These are phyloP conservation scores for Tautogolabrus adspersus DNA, from an alignment of 2,113 vertebrate genomes.

Conservation along the genomic window DNA sequence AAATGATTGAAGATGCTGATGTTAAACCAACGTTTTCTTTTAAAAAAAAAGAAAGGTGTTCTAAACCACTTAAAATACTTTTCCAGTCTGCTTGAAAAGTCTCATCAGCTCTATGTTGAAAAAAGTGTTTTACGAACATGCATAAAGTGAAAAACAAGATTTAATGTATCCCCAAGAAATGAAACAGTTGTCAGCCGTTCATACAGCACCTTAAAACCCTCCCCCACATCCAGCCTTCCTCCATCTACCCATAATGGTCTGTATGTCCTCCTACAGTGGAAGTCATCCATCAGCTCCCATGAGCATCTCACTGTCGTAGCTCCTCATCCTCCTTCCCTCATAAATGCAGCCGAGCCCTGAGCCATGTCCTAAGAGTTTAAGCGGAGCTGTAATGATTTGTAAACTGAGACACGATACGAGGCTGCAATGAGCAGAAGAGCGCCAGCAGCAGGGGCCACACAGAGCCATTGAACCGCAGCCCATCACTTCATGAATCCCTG, in stretches of 20 bases:
- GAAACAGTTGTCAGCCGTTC: constrained; percentile 62
- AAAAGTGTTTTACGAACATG: constrained; percentile 13
- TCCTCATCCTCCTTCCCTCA: constrained; percentile 14
- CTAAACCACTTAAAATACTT: too few species aligned
- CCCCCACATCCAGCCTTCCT: constrained; percentile 45
- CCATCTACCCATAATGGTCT: constrained; percentile 42
- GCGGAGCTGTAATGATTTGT: constrained; percentile 80
- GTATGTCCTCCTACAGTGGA: constrained; percentile 66
- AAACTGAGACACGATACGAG: constrained; percentile 77
- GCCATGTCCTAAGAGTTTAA: constrained; percentile 76
- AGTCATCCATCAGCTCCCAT: constrained; percentile 66
- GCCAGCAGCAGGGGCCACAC: constrained; percentile 50
- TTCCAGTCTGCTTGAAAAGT: too few species aligned
- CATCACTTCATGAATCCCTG: constrained; percentile 71
- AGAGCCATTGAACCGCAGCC: constrained; percentile 56
- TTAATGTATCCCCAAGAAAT: constrained; percentile 40
- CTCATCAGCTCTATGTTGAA: too few species aligned
- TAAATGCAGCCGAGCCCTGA: constrained; percentile 16
- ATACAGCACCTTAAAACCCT: constrained; percentile 28
- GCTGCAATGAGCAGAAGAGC: constrained; percentile 51
- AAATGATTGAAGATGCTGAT: too few species aligned
- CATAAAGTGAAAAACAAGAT: constrained; percentile 26
- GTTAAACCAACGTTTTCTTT: too few species aligned
- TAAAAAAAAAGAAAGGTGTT: too few species aligned
- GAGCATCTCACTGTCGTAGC: constrained; percentile 50